A percentile compares a stretch with the other conserved stretches of the same genome.
Conservation (phyloP, 2,888 invertebrate genomes). For the Serripes groenlandicus region DNA sequence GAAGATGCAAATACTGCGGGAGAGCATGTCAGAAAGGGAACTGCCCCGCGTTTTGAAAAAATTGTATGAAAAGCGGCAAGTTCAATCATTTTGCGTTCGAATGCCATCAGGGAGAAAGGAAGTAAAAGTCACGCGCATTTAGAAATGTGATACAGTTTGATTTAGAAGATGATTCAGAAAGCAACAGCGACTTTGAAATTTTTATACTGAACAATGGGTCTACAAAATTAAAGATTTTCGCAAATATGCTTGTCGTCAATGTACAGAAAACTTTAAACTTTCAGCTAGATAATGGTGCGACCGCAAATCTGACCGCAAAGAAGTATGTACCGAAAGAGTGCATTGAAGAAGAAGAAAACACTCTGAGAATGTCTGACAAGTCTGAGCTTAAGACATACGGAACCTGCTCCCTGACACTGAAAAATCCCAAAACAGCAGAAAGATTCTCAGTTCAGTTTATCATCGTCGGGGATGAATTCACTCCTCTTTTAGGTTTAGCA, state of each 20-base stretch:
- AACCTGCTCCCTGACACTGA: conserved; percentile 4
- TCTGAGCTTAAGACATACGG: conserved; percentile 11
- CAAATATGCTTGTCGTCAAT: background rate
- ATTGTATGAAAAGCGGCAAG: no score
- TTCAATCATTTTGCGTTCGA: conserved; percentile 19
- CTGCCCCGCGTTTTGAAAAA: no score
- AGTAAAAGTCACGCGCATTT: background rate
- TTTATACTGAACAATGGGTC: background rate
- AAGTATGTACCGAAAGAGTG: conserved; percentile 6
- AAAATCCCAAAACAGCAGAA: conserved; percentile 18
- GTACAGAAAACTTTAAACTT: background rate
- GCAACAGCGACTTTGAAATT: conserved; percentile 13
- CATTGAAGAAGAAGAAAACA: conserved; percentile 1
- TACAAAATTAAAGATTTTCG: conserved; percentile 3
- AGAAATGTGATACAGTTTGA: background rate
- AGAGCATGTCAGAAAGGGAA: no score
- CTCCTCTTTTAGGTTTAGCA: no score
- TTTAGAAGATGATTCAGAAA: background rate
- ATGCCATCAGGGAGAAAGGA: background rate
- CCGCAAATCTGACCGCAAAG: conserved; percentile 4
- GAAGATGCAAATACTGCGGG: no score
- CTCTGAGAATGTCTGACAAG: conserved; percentile 17
- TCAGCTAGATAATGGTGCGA: no score
- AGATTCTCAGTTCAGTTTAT: conserved; percentile 10
- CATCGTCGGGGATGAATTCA: conserved; percentile 5